phyloP scores from a whole-genome alignment of 2,113 vertebrate genomes.

The Ammodytes marinus region DNA sequence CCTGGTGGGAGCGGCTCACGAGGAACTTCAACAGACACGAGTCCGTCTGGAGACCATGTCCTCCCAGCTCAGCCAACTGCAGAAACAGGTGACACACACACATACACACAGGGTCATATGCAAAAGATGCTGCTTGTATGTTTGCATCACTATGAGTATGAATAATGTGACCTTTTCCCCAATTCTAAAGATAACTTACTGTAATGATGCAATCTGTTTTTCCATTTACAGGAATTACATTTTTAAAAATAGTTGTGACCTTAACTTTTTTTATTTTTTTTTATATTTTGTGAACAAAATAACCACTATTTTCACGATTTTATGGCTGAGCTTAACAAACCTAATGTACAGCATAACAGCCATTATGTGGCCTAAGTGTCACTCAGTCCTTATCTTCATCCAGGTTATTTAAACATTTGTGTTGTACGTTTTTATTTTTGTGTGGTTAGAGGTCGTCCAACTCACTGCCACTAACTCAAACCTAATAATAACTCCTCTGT shows the following conservation, averaged over 20 bases:
- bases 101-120: too few species aligned
- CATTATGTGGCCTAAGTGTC: background rate
- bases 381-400: background rate
- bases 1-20: slow-evolving; percentile 92
- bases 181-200: background rate
- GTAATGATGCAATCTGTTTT: too few species aligned
- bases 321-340: background rate
- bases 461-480: too few species aligned
- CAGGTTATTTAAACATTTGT: too few species aligned
- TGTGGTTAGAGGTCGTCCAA: background rate
- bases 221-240: background rate
- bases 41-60: slow-evolving; percentile 92
- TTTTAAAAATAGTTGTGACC: background rate
- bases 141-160: background rate
- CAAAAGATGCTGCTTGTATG: too few species aligned
- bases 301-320: too few species aligned
- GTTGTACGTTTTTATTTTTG: too few species aligned
- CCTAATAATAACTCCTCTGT: background rate
- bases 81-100: slow-evolving; percentile 90
- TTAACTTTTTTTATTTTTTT: background rate
- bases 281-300: too few species aligned
- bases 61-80: slow-evolving; percentile 93
- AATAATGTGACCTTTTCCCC: background rate
- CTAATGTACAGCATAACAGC: background rate
- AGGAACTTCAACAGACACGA: slow-evolving; percentile 94